phyloP scores from a whole-genome alignment of 2,888 invertebrate genomes.

The Athrips mouffetella region DNA sequence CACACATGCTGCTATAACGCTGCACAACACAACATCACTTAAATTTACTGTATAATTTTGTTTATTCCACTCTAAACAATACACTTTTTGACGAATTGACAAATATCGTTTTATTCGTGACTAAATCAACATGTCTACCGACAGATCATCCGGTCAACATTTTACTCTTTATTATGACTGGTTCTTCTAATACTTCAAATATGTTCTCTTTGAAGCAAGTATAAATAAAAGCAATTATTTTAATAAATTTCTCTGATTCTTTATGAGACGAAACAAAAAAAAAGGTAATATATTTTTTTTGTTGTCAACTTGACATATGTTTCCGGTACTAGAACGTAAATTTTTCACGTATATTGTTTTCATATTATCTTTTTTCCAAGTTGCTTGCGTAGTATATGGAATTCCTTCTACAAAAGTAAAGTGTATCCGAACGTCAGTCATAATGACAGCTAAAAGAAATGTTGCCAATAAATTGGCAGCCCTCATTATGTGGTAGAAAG shows the following conservation, averaged over 20 bases:
- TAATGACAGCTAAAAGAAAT: no score
- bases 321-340: not conserved
- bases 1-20: constrained; percentile 61
- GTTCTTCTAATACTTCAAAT: no score
- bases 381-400: not conserved
- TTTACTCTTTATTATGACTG: no score
- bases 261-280: not conserved
- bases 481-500: not conserved
- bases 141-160: constrained; percentile 66
- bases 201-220: no score
- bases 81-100: constrained; percentile 72
- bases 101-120: constrained; percentile 65
- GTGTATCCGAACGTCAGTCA: not conserved
- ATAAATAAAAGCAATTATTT: no score
- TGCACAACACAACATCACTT: constrained; percentile 57
- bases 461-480: not conserved
- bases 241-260: no score
- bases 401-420: not conserved
- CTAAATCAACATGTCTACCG: constrained; percentile 73
- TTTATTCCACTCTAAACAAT: constrained; percentile 63
- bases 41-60: constrained; percentile 65
- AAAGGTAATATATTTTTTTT: no score
- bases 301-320: not conserved
- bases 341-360: no score
- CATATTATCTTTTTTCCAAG: no score